Conservation (phyloP, 2,113 vertebrate species). For the Steatornis caripensis region DNA sequence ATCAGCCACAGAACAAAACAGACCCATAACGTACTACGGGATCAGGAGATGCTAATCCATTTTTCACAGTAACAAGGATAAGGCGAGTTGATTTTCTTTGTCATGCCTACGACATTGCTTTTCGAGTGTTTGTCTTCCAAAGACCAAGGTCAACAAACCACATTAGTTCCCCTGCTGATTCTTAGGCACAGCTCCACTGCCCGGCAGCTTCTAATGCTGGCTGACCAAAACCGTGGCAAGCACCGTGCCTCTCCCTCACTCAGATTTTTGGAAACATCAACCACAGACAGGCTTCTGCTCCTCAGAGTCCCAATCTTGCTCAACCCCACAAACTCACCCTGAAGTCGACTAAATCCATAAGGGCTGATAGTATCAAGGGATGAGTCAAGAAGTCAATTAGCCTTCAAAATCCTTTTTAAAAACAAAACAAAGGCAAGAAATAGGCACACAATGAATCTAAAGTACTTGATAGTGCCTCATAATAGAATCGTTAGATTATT, state of each 20-base stretch:
- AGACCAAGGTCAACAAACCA: background rate
- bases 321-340: background rate
- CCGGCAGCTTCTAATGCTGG: background rate
- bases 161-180: background rate
- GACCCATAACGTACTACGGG: fast-evolving
- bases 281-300: background rate
- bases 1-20: background rate
- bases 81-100: background rate
- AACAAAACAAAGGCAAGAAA: background rate
- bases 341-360: background rate
- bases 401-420: background rate
- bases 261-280: background rate
- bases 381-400: background rate
- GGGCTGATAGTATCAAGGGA: background rate
- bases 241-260: background rate
- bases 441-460: fast-evolving
- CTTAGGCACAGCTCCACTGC: background rate
- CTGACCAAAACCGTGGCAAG: background rate
- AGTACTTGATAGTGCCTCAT: background rate
- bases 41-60: background rate
- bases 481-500: background rate
- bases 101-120: background rate
- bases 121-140: background rate
- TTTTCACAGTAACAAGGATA: background rate
- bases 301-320: background rate